phyloP scores from a whole-genome alignment of 64 coral and sea anemone genomes.

The Actinia tenebrosa region DNA sequence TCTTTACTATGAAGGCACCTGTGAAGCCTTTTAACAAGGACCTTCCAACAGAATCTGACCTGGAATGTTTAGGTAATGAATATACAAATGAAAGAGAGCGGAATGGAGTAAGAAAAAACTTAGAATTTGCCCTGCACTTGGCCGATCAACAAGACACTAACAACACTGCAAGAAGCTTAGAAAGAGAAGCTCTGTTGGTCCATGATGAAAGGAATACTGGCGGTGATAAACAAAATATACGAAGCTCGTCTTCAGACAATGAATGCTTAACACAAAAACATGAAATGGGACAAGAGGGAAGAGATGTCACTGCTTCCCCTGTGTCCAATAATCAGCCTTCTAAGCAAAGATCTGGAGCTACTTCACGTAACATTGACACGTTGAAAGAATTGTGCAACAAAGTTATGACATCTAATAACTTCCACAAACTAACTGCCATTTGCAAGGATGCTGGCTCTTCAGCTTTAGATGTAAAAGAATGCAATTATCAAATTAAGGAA shows the following conservation, averaged over 20 bases:
- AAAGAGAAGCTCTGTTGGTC: not conserved
- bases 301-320: not conserved
- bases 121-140: not conserved
- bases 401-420: not conserved
- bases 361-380: not conserved
- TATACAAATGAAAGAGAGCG: not conserved
- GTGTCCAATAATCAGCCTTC: not conserved
- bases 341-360: not conserved
- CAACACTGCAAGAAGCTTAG: not conserved
- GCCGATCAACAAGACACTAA: not conserved
- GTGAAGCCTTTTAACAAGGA: slow-evolving; percentile 56
- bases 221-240: not conserved
- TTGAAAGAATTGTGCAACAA: not conserved
- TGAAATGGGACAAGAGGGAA: not conserved
- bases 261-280: not conserved
- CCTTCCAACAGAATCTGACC: slow-evolving; percentile 57
- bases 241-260: not conserved
- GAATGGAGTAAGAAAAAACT: not conserved
- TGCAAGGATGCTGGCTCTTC: not conserved
- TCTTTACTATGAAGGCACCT: not conserved
- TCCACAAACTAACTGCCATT: not conserved
- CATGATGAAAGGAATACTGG: not conserved
- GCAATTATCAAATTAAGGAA: not conserved
- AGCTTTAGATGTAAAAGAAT: not conserved
- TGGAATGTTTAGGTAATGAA: not conserved